Evolutionary conservation across 1,140 invertebrate species (phyloP), one percentile per base, ranked within the genome.

Genomic region (Apis florea): DNA sequence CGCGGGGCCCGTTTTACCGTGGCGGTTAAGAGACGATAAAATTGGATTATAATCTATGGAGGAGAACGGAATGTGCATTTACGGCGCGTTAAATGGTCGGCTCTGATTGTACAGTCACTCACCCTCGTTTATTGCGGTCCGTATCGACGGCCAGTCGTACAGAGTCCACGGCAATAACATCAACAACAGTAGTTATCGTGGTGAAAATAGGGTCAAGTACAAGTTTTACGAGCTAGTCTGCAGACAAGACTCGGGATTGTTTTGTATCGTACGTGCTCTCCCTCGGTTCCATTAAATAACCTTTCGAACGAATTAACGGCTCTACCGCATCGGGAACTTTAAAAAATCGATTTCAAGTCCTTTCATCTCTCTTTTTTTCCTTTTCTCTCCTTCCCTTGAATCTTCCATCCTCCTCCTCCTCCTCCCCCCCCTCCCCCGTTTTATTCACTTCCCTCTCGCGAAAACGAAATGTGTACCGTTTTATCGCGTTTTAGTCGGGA

Each of bases 161-260:
- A 66, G 53, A 80, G 79, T 80, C 79, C 71, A 74, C 61, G 24
- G 71, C 26, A 81, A 66, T 80, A 81, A 81, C 79, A 81, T 75
- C 79, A 74, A 75, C 79, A 75, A 58, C 71, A 19, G 63, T 67
- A 75, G 72, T 75, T 81, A 81, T 67, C 79, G 72, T 24, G 47
- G 53, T 56, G 79, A 81, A 75, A 81, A 81, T 81, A 58, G 79
- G 79, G 79, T 81, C 79, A 75, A 81, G 79, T 81, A 81, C 79
- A 81, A 74, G 79, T 81, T 81, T 75, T 81, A 81, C 63, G 71
- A 81, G 71, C 40, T 31, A 26, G 17, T 17, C 72, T 9, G 63
- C 63, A 58, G 63, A 40, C 63, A 51, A 40, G 63, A 21, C 54
- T 69, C 47, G 11, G 75, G 15, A 56, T 26, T 49, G 63, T 54